Base-by-base conservation (phyloP, 2,888 invertebrate species). In the Dicycla oo region DNA sequence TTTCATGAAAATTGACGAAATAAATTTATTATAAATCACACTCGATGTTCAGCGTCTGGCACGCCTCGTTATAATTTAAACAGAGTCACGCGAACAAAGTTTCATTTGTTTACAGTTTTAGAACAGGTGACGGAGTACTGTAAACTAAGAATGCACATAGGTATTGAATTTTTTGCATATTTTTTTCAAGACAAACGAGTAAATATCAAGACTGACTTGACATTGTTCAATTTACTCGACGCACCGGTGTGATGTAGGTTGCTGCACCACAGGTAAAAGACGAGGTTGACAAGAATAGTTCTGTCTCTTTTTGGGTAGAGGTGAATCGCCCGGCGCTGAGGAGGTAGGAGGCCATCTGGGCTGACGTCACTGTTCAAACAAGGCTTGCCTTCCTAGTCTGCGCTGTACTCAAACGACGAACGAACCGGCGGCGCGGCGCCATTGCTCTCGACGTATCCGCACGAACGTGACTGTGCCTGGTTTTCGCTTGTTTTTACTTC, bases 381-480 rank as follows among this genome's bases (percentile, higher is more conserved):
- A 93, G 94, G 92, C 93, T 93, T 91, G 94, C 93, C 94, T 94
- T 94, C 93, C 92, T 94, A 95, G 93, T 93, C 92, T 91, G 91
- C 89, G 91, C 92, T 93, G 92, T 93, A 93, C 91, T 92, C 93
- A 93, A 93, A 93, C 92, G 92, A 92, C 90, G 91, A 92, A 90
- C 92, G 89, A 91, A 90, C 92, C 92, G 93, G 88, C 86, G 82
- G 73, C 75, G 73, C 86, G 93, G 92, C 95, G 95, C 94, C 95
- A 96, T 96, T 96, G 90, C 94, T 93, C 93, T 93, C 92, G 90
- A 94, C 93, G 94, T 94, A 93, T 93, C 91, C 93, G 92, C 88
- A 93, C 94, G 93, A 91, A 94, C 94, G 95, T 94, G 95, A 95
- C 94, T 93, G 95, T 95, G 93, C 90, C 93, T 92, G 89, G 91